Percentiles rank a stretch among this genome's conserved stretches.
Conservation (phyloP, 2,888 invertebrate genomes). For the Capitulum mitella region DNA sequence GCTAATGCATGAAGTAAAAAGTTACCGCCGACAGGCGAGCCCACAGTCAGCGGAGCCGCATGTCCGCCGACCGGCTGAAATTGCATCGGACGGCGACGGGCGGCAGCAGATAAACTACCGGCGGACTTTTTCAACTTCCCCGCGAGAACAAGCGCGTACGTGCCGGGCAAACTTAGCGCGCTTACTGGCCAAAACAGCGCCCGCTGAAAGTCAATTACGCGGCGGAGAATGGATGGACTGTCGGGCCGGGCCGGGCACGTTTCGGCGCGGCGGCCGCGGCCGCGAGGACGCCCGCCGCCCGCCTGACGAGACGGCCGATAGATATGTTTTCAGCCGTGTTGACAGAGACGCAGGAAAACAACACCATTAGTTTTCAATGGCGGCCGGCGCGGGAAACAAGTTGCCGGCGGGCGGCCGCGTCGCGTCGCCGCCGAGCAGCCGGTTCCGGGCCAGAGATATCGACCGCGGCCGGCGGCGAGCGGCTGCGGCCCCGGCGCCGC, state of each 20-base stretch:
- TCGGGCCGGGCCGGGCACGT: neutral
- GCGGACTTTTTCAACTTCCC: slow-evolving; percentile 10
- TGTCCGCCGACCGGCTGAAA: neutral
- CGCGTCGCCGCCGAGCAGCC: neutral
- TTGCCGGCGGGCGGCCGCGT: neutral
- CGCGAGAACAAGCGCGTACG: neutral
- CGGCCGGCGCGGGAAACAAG: slow-evolving; percentile 8
- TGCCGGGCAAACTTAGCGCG: slow-evolving; percentile 8
- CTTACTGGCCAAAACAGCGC: neutral
- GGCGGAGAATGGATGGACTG: neutral
- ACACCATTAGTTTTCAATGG: slow-evolving; percentile 24
- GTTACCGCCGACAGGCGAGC: too few relatives aligned
- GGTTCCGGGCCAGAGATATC: neutral
- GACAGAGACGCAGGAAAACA: slow-evolving; percentile 22
- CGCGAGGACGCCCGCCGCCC: neutral
- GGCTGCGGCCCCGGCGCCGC: neutral
- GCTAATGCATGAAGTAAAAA: neutral
- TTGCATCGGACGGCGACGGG: neutral
- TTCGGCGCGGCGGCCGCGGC: neutral
- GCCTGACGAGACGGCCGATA: neutral
- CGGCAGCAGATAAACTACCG: neutral
- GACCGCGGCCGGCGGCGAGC: neutral
- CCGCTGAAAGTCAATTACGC: slow-evolving; percentile 14
- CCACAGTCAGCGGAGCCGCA: too few relatives aligned
- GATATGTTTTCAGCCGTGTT: slow-evolving; percentile 19